Evolutionary conservation across 1,140 invertebrate genomes (phyloP).

Genomic region (Drosophila prosaltans): DNA sequence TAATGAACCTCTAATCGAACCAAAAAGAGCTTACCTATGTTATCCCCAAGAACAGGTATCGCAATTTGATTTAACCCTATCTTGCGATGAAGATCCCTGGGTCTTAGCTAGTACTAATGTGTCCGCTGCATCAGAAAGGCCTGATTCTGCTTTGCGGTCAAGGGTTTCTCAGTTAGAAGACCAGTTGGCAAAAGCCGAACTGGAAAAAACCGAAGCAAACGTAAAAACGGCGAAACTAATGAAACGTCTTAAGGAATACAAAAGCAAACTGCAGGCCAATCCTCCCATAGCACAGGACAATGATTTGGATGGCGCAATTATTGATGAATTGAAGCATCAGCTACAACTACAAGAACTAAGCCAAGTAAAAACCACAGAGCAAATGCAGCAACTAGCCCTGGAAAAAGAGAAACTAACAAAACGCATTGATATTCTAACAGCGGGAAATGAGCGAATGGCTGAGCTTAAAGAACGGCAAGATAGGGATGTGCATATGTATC

Average conservation of each 20-base stretch:
- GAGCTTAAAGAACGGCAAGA: slow-evolving; percentile 93
- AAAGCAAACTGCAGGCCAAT: slow-evolving; percentile 78
- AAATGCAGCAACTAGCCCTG: slow-evolving; percentile 85
- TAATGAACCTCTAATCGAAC: slow-evolving; percentile 83
- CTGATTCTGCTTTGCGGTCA: slow-evolving; percentile 72
- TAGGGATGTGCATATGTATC: slow-evolving; percentile 87
- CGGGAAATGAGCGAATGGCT: slow-evolving; percentile 90
- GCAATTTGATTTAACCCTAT: slow-evolving; percentile 83
- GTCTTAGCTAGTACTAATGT: slow-evolving; percentile 43
- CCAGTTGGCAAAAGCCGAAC: slow-evolving; percentile 83
- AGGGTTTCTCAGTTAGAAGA: slow-evolving; percentile 84
- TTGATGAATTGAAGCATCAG: slow-evolving; percentile 89
- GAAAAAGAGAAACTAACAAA: slow-evolving; percentile 89
- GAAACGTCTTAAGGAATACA: slow-evolving; percentile 91
- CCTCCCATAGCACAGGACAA: slow-evolving; percentile 61
- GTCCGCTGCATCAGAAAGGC: slow-evolving; percentile 13
- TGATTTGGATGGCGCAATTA: slow-evolving; percentile 89
- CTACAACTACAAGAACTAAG: slow-evolving; percentile 87
- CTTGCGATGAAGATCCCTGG: slow-evolving; percentile 83
- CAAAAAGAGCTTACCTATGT: slow-evolving; percentile 85
- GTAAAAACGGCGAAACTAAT: slow-evolving; percentile 88
- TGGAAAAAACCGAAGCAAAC: slow-evolving; percentile 86
- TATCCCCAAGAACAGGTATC: slow-evolving; percentile 49
- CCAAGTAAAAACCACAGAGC: slow-evolving; percentile 85
- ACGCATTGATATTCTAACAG: slow-evolving; percentile 88